Evolutionary conservation across 1,140 invertebrate genomes (phyloP).

Genomic region (Choristoneura fumiferana): DNA sequence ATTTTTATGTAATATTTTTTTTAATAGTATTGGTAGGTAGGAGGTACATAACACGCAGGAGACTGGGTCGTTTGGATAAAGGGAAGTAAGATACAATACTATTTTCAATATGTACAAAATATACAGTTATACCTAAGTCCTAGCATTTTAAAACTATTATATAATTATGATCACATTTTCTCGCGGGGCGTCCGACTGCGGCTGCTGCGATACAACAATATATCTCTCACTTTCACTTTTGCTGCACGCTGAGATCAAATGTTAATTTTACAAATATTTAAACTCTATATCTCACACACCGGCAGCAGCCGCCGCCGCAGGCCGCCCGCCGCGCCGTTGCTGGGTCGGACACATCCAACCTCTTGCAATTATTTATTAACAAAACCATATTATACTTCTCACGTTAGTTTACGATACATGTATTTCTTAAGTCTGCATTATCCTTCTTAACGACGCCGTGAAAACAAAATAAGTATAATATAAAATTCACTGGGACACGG

Average conservation of each 20-base stretch:
- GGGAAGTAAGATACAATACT: constrained; percentile 79
- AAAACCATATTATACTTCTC: constrained; percentile 77
- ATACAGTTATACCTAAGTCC: constrained; percentile 76
- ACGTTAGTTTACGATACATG: constrained; percentile 42
- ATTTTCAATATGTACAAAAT: constrained; percentile 80
- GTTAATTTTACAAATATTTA: constrained; percentile 74
- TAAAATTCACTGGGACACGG: constrained; percentile 32
- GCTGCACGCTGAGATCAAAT: constrained; percentile 78
- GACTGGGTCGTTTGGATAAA: constrained; percentile 75
- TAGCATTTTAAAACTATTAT: constrained; percentile 72
- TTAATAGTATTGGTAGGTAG: constrained; percentile 80
- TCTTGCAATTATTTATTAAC: neutral
- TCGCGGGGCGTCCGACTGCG: constrained; percentile 43
- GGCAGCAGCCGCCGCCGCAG: constrained; percentile 48
- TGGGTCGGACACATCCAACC: neutral
- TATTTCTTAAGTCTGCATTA: constrained; percentile 50
- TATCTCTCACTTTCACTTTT: constrained; percentile 67
- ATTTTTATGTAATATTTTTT: constrained; percentile 75
- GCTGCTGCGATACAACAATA: constrained; percentile 60
- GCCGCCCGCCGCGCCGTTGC: constrained; percentile 24
- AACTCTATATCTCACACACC: constrained; percentile 70
- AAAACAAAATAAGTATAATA: constrained; percentile 29
- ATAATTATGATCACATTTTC: constrained; percentile 79
- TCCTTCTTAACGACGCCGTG: constrained; percentile 31
- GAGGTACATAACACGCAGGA: constrained; percentile 80